Conservation (phyloP, 2,797 vertebrate genomes). For the Pipistrellus nathusii region DNA sequence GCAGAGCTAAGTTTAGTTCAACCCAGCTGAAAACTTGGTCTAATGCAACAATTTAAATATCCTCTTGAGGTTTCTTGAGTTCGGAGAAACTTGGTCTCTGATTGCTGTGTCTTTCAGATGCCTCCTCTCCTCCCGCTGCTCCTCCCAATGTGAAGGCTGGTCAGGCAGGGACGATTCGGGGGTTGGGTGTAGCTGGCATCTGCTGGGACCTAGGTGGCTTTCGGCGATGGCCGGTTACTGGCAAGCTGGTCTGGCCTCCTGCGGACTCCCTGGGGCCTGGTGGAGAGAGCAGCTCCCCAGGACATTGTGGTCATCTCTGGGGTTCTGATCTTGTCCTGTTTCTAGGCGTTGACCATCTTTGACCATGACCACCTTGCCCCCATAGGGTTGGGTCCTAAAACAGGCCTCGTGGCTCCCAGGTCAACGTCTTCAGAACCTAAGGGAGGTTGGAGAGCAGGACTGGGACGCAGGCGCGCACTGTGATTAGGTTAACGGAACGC, state of each 20-base stretch:
- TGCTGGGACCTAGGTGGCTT: neutral
- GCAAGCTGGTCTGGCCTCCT: neutral
- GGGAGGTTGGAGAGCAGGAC: neutral
- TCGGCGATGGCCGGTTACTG: neutral
- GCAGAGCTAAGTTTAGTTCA: conserved; percentile 23
- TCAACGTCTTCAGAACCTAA: neutral
- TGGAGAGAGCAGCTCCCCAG: neutral
- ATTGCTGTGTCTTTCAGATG: neutral
- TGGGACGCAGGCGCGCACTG: neutral
- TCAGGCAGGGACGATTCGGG: neutral
- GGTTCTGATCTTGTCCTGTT: neutral
- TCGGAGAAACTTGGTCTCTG: neutral
- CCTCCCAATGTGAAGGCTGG: neutral
- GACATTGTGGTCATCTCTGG: neutral
- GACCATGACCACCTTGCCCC: neutral
- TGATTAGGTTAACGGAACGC: neutral
- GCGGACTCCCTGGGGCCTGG: neutral
- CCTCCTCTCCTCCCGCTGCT: neutral
- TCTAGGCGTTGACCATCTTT: neutral
- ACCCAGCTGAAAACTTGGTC: neutral
- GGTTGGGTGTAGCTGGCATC: neutral
- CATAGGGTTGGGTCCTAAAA: neutral
- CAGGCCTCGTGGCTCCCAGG: neutral
- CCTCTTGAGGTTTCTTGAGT: conserved; percentile 23
- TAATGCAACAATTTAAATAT: neutral